Percentiles rank a stretch among this genome's conserved stretches.
phyloP scores from a whole-genome alignment of 2,888 invertebrate genomes.

The Heliconius ismenius region DNA sequence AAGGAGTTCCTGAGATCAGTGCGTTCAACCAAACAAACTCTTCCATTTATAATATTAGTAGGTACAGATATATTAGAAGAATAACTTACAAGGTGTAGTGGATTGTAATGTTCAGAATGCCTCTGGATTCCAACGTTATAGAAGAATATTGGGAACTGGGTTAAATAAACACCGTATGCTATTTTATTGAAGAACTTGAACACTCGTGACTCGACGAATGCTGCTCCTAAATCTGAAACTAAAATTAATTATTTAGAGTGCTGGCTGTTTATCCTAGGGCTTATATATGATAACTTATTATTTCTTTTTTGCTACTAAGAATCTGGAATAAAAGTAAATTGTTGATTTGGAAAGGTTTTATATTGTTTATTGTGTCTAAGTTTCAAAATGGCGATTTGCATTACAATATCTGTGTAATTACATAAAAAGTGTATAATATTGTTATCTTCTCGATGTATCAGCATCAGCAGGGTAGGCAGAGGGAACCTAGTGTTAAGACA shows the following conservation, averaged over 20 bases:
- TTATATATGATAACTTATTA: not conserved
- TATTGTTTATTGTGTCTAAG: too few relatives aligned
- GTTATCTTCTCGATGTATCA: too few relatives aligned
- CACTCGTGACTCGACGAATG: constrained; percentile 76
- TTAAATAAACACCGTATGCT: constrained; percentile 82
- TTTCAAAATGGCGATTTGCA: too few relatives aligned
- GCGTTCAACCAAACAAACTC: not conserved
- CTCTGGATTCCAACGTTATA: constrained; percentile 83
- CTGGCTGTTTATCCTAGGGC: not conserved
- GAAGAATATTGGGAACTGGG: constrained; percentile 85
- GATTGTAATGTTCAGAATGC: constrained; percentile 74
- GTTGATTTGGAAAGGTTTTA: not conserved
- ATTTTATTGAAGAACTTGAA: constrained; percentile 83
- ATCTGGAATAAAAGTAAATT: not conserved
- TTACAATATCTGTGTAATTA: too few relatives aligned
- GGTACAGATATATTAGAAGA: too few relatives aligned
- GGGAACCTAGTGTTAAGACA: too few relatives aligned
- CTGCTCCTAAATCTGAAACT: constrained; percentile 66
- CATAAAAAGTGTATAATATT: too few relatives aligned
- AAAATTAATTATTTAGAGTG: constrained; percentile 9
- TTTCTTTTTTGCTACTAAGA: not conserved
- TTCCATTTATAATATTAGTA: constrained; percentile 1
- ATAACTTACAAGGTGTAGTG: constrained; percentile 75
- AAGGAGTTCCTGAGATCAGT: not conserved
- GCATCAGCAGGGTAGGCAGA: too few relatives aligned